Conservation (phyloP, 2,888 invertebrate genomes). For the Luffia ferchaultella region DNA sequence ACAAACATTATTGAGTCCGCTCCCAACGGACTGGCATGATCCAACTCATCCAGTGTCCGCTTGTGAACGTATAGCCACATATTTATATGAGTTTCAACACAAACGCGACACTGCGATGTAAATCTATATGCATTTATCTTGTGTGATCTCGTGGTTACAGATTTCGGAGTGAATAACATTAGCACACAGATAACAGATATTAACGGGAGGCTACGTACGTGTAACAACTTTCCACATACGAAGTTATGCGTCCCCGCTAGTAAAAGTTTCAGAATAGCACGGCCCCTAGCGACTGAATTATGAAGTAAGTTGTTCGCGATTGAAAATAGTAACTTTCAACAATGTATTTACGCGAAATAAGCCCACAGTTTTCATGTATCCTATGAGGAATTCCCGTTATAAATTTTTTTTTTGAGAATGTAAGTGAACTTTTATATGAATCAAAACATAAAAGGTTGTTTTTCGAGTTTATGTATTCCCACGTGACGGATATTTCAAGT, state of each 20-base stretch:
- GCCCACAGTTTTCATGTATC: conserved; percentile 17
- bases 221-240: too few species aligned
- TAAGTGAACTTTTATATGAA: background rate
- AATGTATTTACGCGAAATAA: conserved; percentile 9
- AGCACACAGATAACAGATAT: too few species aligned
- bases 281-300: conserved; percentile 37
- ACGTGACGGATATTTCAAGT: too few species aligned
- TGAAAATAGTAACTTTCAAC: conserved; percentile 40
- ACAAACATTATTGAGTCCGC: background rate
- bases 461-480: too few species aligned
- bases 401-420: conserved; percentile 16
- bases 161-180: too few species aligned
- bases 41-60: background rate
- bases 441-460: too few species aligned
- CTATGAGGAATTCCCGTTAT: conserved; percentile 20
- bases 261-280: conserved; percentile 27
- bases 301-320: conserved; percentile 43
- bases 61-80: too few species aligned
- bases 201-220: too few species aligned
- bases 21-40: background rate
- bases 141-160: too few species aligned
- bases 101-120: too few species aligned
- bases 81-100: too few species aligned
- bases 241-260: conserved; percentile 31
- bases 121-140: too few species aligned